Conservation (phyloP, 2,113 vertebrate species). For the Pseudorhombus dupliciocellatus region DNA sequence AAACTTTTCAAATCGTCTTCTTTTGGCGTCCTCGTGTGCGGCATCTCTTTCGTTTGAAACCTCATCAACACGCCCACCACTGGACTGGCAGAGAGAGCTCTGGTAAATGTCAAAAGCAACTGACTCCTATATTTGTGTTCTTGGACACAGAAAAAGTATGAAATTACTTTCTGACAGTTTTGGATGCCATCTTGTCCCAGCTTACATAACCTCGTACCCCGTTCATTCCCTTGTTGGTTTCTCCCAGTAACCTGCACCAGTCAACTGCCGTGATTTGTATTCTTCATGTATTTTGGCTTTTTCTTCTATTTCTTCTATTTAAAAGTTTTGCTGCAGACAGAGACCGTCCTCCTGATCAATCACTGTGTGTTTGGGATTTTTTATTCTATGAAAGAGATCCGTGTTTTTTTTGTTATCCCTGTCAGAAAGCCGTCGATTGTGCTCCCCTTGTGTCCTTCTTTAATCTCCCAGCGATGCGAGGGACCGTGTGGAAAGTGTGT, state of each 20-base stretch:
- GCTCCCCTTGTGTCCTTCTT: conserved; percentile 38
- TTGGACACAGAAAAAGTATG: too few species aligned
- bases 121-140: too few species aligned
- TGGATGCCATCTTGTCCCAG: background rate
- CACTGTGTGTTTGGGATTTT: conserved; percentile 19
- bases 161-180: too few species aligned
- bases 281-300: background rate
- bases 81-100: too few species aligned
- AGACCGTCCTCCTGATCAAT: conserved; percentile 17
- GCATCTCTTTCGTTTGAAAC: too few species aligned
- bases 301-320: background rate
- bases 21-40: too few species aligned
- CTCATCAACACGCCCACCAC: too few species aligned
- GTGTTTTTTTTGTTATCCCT: conserved; percentile 11
- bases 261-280: background rate
- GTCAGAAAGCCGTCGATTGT: conserved; percentile 47
- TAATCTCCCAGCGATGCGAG: conserved; percentile 51
- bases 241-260: background rate
- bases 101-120: too few species aligned
- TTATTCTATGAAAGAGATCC: conserved; percentile 19
- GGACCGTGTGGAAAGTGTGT: conserved; percentile 25
- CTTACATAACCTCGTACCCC: background rate
- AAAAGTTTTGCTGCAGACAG: background rate
- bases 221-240: background rate
- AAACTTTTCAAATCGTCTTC: too few species aligned